A percentile compares a stretch with the other conserved stretches of the same genome.
These are phyloP conservation scores for Sebastolobus alascanus DNA, from an alignment of 2,797 vertebrate species.

Conservation along the genomic window DNA sequence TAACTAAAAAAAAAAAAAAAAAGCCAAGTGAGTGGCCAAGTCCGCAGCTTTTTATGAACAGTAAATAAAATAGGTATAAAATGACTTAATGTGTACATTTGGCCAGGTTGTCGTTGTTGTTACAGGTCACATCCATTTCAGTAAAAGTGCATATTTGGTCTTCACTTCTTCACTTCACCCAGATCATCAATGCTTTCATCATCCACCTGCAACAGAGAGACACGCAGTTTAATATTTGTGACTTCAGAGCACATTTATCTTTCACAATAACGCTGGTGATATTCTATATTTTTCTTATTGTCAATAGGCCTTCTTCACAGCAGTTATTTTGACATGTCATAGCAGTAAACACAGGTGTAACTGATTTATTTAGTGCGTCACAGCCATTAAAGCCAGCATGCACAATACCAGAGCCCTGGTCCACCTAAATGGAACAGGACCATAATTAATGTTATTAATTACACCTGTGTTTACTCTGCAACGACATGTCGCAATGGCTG, in stretches of 20 bases:
- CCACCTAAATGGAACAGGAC: too few species aligned
- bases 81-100: slow-evolving; percentile 89
- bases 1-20: slow-evolving; percentile 78
- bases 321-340: too few species aligned
- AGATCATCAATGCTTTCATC: slow-evolving; percentile 99
- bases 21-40: slow-evolving; percentile 77
- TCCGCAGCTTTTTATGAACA: slow-evolving; percentile 89
- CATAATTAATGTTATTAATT: too few species aligned
- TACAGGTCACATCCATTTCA: slow-evolving; percentile 82
- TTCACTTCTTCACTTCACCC: slow-evolving; percentile 99
- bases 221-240: background rate
- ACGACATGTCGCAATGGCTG: too few species aligned
- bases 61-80: slow-evolving; percentile 91
- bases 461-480: too few species aligned
- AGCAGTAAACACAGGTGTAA: too few species aligned
- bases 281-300: background rate
- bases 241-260: background rate
- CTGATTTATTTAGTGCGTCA: too few species aligned
- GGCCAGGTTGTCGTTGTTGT: slow-evolving; percentile 81
- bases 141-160: slow-evolving; percentile 87
- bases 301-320: too few species aligned
- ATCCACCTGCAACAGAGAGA: slow-evolving; percentile 88
- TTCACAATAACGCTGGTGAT: background rate
- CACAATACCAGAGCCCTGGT: too few species aligned
- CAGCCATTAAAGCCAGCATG: too few species aligned